phyloP scores from a whole-genome alignment of 2,113 vertebrate species.

The Motacilla alba region DNA sequence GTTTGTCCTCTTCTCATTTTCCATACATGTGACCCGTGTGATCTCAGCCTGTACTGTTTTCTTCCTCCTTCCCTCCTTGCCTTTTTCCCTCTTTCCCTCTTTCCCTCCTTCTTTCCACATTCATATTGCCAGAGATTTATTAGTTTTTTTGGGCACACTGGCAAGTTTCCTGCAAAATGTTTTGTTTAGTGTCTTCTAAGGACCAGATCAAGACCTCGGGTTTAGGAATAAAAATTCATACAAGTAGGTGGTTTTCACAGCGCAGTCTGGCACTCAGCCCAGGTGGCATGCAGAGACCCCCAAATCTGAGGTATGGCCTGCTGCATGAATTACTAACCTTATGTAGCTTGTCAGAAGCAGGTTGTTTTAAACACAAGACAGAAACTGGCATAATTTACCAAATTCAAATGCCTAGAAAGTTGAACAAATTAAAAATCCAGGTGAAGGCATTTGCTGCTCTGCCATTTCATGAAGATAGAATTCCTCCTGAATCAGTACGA shows the following conservation, averaged over 20 bases:
- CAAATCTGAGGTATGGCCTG: neutral
- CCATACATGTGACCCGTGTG: neutral
- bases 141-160: neutral
- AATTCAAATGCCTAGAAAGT: neutral
- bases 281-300: neutral
- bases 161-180: neutral
- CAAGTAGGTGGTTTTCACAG: neutral
- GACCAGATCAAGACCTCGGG: neutral
- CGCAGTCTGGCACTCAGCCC: neutral
- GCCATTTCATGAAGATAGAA: neutral
- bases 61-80: no score
- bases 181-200: neutral
- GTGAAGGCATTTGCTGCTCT: neutral
- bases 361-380: neutral
- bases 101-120: neutral
- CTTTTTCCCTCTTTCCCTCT: neutral
- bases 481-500: neutral
- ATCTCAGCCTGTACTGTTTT: neutral
- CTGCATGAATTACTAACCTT: neutral
- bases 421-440: neutral
- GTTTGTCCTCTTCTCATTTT: neutral
- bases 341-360: neutral
- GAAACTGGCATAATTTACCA: neutral
- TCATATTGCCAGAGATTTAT: neutral
- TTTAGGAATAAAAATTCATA: neutral